Conservation (phyloP, 2,113 vertebrate species). For the Xenopus borealis region DNA sequence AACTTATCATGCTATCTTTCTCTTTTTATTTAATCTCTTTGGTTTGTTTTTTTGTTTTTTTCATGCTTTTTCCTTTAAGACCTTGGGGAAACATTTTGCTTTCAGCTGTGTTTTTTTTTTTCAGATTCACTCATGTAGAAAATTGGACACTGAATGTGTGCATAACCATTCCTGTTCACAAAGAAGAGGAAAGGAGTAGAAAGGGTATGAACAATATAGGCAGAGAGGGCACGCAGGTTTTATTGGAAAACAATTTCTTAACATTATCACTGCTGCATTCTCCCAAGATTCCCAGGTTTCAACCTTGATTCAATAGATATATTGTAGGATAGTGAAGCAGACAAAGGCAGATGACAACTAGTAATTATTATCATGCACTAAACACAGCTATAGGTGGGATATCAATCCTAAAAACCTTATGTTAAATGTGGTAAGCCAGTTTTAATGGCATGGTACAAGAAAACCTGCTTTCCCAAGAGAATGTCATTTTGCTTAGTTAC, state of each 20-base stretch:
- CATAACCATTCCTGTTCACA: conserved; percentile 64
- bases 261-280: conserved; percentile 61
- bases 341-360: conserved; percentile 55
- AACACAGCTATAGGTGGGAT: conserved; percentile 58
- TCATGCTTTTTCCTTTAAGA: conserved; percentile 56
- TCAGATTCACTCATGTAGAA: conserved; percentile 76
- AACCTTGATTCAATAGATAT: conserved; percentile 59
- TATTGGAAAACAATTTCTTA: conserved; percentile 71
- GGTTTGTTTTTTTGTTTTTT: conserved; percentile 9
- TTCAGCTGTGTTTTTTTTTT: conserved; percentile 70
- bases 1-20: conserved; percentile 61
- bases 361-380: conserved; percentile 65
- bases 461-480: conserved; percentile 53
- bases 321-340: conserved; percentile 61
- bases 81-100: conserved; percentile 77
- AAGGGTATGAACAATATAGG: conserved; percentile 66
- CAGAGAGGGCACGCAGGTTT: conserved; percentile 61
- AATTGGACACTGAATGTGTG: conserved; percentile 74
- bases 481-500: conserved; percentile 47
- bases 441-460: conserved; percentile 54
- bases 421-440: conserved; percentile 56
- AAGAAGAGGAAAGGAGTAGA: conserved; percentile 63
- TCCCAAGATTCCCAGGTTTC: conserved; percentile 72
- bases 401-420: conserved; percentile 61
- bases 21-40: conserved; percentile 44